Percentiles rank a stretch among this genome's conserved stretches.
These are phyloP conservation scores for Argynnis bischoffii DNA, from an alignment of 2,888 invertebrate species.

Conservation along the genomic window DNA sequence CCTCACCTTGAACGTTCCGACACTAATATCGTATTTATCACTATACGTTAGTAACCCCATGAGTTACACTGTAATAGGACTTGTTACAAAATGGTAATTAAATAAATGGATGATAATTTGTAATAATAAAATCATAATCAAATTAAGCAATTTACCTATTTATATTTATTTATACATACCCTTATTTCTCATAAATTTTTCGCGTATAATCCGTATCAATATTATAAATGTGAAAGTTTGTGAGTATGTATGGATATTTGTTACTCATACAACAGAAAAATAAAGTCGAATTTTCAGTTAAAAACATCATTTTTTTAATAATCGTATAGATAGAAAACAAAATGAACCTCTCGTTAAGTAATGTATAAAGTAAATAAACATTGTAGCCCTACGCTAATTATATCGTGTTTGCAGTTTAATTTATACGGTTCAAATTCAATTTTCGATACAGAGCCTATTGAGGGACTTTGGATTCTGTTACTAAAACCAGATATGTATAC, in stretches of 20 bases:
- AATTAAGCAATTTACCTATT: too few species aligned
- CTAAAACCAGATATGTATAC: not conserved
- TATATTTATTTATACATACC: too few species aligned
- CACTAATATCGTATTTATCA: conserved; percentile 38
- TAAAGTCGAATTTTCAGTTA: too few species aligned
- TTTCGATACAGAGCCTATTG: conserved; percentile 8
- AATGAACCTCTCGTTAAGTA: conserved; percentile 28
- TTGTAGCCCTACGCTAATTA: conserved; percentile 15
- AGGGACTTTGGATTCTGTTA: conserved; percentile 1
- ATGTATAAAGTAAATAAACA: conserved; percentile 26
- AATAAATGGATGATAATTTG: not conserved
- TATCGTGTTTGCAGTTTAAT: conserved; percentile 8
- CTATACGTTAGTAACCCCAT: conserved; percentile 30
- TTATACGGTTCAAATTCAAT: conserved; percentile 10
- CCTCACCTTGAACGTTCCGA: conserved; percentile 39
- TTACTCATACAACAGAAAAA: too few species aligned
- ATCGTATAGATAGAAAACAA: conserved; percentile 19
- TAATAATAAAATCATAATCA: not conserved
- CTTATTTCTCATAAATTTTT: too few species aligned
- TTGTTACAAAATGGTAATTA: not conserved
- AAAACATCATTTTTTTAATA: not conserved
- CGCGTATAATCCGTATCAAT: too few species aligned
- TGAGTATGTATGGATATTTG: too few species aligned
- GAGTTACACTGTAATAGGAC: conserved; percentile 11
- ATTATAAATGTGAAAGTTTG: too few species aligned